A percentile compares a stretch with the other conserved stretches of the same genome.
phyloP scores from a whole-genome alignment of 1,140 invertebrate genomes.

The Globodera rostochiensis region DNA sequence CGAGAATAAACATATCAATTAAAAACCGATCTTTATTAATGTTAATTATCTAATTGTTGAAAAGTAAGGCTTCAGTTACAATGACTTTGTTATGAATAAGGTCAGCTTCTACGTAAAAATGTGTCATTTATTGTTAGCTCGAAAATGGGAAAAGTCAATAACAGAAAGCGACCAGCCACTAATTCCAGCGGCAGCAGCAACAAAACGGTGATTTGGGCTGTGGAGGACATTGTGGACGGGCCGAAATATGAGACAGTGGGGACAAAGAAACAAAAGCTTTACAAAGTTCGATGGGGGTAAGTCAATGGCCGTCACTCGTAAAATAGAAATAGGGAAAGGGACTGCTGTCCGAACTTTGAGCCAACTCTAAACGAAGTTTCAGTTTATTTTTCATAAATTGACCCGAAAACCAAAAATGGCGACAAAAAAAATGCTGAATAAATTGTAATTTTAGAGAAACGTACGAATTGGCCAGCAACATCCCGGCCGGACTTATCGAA shows the following conservation, averaged over 20 bases:
- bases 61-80: too few species aligned
- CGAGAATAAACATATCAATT: too few species aligned
- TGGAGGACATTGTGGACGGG: slow-evolving; percentile 30
- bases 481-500: slow-evolving; percentile 18
- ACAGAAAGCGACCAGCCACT: not conserved
- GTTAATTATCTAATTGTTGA: too few species aligned
- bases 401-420: too few species aligned
- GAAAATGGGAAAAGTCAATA: not conserved
- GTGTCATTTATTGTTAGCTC: not conserved
- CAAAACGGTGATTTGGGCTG: slow-evolving; percentile 12
- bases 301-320: not conserved
- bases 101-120: too few species aligned
- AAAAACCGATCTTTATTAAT: too few species aligned
- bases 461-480: slow-evolving; percentile 30
- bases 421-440: not conserved
- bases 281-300: slow-evolving; percentile 27
- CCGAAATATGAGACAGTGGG: slow-evolving; percentile 16
- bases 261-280: slow-evolving; percentile 14
- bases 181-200: not conserved
- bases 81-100: too few species aligned
- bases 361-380: too few species aligned
- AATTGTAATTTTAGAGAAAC: slow-evolving; percentile 13
- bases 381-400: too few species aligned
- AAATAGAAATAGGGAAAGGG: too few species aligned
- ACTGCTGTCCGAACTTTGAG: too few species aligned